These are phyloP conservation scores for Polypedilum pembai DNA, from an alignment of 1,140 invertebrate species.

Conservation along the genomic window DNA sequence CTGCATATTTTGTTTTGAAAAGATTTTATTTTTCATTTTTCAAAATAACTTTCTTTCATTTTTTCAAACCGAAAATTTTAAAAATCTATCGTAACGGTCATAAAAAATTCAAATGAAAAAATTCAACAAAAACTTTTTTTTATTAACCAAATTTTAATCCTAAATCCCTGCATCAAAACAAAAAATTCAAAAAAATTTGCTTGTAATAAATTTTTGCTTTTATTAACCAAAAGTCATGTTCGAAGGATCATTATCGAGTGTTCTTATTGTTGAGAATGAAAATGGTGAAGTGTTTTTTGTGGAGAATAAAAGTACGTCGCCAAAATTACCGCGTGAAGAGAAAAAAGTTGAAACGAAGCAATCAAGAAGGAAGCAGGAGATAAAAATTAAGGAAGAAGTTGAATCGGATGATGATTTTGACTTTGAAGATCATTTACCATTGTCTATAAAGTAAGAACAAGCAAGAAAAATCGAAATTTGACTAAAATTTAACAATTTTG, in stretches of 20 bases:
- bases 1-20: no score
- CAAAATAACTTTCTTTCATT: no score
- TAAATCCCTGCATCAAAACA: no score
- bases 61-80: no score
- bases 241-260: neutral
- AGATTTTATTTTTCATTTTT: no score
- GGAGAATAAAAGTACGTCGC: neutral
- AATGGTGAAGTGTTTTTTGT: neutral
- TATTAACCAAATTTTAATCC: no score
- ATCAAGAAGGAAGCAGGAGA: neutral
- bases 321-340: conserved; percentile 2
- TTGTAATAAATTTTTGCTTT: no score
- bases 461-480: neutral
- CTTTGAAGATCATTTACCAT: neutral
- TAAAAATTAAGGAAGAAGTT: neutral
- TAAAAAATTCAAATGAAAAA: no score
- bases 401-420: neutral
- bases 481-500: neutral
- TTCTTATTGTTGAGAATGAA: conserved; percentile 14
- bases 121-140: no score
- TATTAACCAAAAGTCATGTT: neutral
- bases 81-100: no score
- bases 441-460: neutral
- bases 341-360: neutral
- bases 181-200: no score